These are phyloP conservation scores for Copsychus sechellarum DNA, from an alignment of 2,113 vertebrate genomes.

Conservation along the genomic window DNA sequence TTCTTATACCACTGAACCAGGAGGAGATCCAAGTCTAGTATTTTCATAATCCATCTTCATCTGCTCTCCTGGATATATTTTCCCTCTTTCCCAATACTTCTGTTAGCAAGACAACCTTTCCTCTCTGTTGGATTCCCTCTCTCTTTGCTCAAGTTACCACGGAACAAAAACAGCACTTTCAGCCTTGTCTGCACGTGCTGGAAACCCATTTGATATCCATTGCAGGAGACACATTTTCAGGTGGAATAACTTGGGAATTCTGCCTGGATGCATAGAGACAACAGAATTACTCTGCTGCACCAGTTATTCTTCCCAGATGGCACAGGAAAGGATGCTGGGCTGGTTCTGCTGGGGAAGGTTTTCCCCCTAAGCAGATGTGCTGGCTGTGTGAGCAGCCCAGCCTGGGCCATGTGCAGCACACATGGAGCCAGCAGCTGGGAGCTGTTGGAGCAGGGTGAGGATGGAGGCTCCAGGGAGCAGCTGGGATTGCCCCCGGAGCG, in stretches of 20 bases:
- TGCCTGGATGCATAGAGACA: neutral
- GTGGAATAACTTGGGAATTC: slow-evolving; percentile 9
- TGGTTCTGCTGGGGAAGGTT: neutral
- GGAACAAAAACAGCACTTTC: neutral
- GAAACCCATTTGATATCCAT: neutral
- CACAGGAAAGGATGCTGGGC: neutral
- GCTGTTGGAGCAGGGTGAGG: neutral
- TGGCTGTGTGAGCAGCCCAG: neutral
- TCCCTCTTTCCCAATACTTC: neutral
- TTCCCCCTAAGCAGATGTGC: slow-evolving; percentile 18
- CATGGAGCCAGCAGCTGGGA: neutral
- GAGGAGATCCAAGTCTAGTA: neutral
- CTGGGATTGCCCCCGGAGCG: neutral
- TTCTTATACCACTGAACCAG: neutral
- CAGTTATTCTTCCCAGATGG: slow-evolving; percentile 37
- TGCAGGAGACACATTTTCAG: slow-evolving; percentile 1
- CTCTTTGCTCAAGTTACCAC: neutral
- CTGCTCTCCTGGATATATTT: neutral
- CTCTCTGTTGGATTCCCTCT: neutral
- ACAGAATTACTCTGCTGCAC: neutral
- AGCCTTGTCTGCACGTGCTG: neutral
- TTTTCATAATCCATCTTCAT: neutral
- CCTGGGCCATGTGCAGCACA: slow-evolving; percentile 32
- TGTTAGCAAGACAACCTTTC: neutral
- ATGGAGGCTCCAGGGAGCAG: neutral